Evolutionary conservation across 2,113 vertebrate genomes (phyloP).

Genomic region (Chauna torquata): DNA sequence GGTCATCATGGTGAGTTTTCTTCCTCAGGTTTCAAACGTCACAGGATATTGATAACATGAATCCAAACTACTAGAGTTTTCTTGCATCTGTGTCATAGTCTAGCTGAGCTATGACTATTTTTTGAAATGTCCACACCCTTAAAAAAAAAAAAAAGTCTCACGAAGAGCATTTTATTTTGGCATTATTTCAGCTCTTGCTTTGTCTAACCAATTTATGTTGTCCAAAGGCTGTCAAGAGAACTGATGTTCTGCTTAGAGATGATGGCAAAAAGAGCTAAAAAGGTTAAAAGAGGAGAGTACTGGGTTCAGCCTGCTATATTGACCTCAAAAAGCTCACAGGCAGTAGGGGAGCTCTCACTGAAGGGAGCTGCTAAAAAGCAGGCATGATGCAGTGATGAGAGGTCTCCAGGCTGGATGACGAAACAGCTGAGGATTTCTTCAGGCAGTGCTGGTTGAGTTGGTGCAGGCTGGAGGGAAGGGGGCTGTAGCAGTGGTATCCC

Average conservation of each 20-base stretch:
- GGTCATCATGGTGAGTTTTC: background rate
- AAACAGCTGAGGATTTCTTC: background rate
- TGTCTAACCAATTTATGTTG: background rate
- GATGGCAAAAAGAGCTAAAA: background rate
- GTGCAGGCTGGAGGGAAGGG: background rate
- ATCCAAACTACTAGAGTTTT: background rate
- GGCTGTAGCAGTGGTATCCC: background rate
- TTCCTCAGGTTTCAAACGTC: background rate
- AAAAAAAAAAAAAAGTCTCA: background rate
- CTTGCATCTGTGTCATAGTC: background rate
- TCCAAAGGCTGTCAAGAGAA: accelerated
- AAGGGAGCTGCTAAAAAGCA: background rate
- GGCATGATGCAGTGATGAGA: background rate
- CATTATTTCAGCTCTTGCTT: background rate
- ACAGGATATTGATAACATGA: background rate
- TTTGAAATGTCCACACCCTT: background rate
- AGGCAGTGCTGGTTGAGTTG: no score
- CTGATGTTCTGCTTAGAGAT: background rate
- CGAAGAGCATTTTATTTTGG: background rate
- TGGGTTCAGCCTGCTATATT: background rate
- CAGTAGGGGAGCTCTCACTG: background rate
- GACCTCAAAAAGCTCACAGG: background rate
- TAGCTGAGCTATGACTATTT: background rate
- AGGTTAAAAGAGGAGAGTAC: accelerated
- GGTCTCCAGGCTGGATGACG: background rate